Conservation (phyloP, 2,888 invertebrate genomes). For the Germaria angustata region DNA sequence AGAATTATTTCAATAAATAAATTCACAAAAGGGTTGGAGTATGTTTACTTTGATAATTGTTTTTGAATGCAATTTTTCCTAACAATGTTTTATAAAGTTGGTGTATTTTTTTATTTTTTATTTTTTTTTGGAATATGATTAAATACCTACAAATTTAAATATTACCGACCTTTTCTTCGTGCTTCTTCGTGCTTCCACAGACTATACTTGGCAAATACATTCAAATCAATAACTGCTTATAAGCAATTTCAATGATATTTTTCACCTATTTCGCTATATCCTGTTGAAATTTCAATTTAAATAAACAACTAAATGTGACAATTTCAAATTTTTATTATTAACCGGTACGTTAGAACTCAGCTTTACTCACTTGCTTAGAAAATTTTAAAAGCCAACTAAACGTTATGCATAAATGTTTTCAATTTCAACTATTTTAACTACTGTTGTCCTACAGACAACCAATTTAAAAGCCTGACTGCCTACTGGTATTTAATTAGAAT, state of each 20-base stretch:
- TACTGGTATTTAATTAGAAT: not conserved
- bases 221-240: not conserved
- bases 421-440: not conserved
- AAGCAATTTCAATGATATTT: constrained; percentile 16
- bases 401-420: not conserved
- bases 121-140: too few relatives aligned
- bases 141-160: too few relatives aligned
- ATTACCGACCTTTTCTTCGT: too few relatives aligned
- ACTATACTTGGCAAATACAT: not conserved
- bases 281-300: constrained; percentile 22
- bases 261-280: not conserved
- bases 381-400: not conserved
- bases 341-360: not conserved
- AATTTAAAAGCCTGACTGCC: not conserved
- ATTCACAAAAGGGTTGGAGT: too few relatives aligned
- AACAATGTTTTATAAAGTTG: too few relatives aligned
- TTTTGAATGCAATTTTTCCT: too few relatives aligned
- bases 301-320: constrained; percentile 22
- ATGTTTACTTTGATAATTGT: too few relatives aligned
- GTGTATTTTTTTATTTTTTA: too few relatives aligned
- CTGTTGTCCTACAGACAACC: not conserved
- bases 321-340: constrained; percentile 1
- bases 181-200: too few relatives aligned
- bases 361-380: not conserved
- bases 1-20: too few relatives aligned